phyloP scores from a whole-genome alignment of 2,113 vertebrate genomes.

The Strix uralensis region DNA sequence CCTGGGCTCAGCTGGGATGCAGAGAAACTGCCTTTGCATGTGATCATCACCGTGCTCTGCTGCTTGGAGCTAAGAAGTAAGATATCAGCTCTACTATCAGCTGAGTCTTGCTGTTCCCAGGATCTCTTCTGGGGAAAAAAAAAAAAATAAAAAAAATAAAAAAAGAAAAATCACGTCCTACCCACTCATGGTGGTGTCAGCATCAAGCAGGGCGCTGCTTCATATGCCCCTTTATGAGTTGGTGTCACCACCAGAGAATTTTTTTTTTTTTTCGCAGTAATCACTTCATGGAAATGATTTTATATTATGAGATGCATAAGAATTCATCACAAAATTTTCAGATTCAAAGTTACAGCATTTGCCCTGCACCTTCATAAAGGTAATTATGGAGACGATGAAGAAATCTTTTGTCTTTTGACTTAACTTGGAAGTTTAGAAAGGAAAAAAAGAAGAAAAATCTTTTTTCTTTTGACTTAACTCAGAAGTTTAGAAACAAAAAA shows the following conservation, averaged over 20 bases:
- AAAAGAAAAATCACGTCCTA: background rate
- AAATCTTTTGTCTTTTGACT: background rate
- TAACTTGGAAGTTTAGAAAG: background rate
- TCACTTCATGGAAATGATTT: too few species aligned
- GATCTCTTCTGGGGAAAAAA: background rate
- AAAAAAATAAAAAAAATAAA: too few species aligned
- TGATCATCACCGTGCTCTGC: background rate
- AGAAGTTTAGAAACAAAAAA: too few species aligned
- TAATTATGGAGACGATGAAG: background rate
- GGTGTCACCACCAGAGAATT: background rate
- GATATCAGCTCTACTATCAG: background rate
- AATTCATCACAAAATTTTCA: background rate
- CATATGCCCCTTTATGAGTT: fast-evolving
- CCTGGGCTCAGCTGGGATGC: background rate
- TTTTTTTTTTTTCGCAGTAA: background rate
- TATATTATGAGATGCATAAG: too few species aligned
- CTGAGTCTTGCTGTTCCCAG: background rate
- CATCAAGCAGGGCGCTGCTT: background rate
- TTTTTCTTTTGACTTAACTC: too few species aligned
- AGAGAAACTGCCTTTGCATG: background rate
- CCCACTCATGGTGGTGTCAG: background rate
- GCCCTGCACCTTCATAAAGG: too few species aligned
- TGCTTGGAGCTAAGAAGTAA: background rate
- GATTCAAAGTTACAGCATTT: background rate
- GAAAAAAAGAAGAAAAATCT: too few species aligned